These are phyloP conservation scores for Cyanoliseus patagonus DNA, from an alignment of 2,113 vertebrate species.

Conservation along the genomic window DNA sequence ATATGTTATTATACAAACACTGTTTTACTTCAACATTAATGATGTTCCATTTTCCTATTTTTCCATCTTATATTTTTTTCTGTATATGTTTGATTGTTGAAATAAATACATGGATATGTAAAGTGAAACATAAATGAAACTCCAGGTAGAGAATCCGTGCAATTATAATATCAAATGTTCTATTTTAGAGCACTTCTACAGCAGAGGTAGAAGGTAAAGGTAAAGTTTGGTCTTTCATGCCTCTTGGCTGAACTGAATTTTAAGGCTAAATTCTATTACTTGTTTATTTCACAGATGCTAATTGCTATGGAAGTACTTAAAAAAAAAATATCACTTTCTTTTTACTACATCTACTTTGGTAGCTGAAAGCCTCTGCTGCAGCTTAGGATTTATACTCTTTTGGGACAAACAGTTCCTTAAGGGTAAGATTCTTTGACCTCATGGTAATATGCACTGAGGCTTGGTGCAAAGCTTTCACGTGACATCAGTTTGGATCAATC, in stretches of 20 bases:
- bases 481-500: background rate
- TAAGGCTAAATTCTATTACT: background rate
- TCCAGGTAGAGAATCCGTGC: background rate
- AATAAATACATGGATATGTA: background rate
- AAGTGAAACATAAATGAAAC: background rate
- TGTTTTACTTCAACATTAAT: constrained; percentile 13
- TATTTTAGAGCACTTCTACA: background rate
- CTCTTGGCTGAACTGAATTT: background rate
- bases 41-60: background rate
- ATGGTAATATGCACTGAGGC: background rate
- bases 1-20: background rate
- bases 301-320: background rate
- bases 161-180: background rate
- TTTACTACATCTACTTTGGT: background rate
- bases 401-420: background rate
- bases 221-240: background rate
- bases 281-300: background rate
- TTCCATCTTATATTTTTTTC: background rate
- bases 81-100: background rate
- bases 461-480: background rate
- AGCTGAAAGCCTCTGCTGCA: background rate
- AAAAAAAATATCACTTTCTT: background rate
- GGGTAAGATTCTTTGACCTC: background rate
- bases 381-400: background rate
- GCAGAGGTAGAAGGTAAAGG: background rate